These are phyloP conservation scores for Phoeniculus purpureus DNA, from an alignment of 2,797 vertebrate genomes.

Conservation along the genomic window DNA sequence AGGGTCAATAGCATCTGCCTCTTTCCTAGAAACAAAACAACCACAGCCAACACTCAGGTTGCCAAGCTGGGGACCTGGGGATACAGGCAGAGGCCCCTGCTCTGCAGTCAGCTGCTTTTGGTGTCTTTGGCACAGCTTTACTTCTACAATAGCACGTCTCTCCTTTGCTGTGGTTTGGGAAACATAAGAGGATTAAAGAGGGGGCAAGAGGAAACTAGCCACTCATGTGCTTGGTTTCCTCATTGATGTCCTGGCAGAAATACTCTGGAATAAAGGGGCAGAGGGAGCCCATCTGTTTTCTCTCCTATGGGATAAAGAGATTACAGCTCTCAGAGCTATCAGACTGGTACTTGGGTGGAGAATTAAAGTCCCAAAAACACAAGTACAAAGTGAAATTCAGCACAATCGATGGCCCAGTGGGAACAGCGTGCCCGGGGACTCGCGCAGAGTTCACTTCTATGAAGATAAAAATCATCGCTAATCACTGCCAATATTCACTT, in stretches of 20 bases:
- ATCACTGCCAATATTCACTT: rapidly evolving
- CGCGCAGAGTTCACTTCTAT: background rate
- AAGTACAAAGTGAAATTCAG: background rate
- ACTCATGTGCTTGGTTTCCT: background rate
- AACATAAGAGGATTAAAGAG: background rate
- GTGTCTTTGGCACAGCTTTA: background rate
- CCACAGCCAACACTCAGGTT: background rate
- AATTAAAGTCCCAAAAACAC: background rate
- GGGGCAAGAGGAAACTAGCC: background rate
- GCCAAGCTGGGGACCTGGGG: background rate
- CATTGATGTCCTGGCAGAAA: background rate
- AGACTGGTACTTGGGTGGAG: background rate
- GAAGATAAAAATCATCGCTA: background rate
- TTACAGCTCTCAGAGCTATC: background rate
- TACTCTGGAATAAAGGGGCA: background rate
- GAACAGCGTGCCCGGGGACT: background rate
- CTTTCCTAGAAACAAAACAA: slow-evolving; percentile 59
- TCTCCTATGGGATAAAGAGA: background rate
- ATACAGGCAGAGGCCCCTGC: background rate
- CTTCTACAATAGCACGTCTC: background rate
- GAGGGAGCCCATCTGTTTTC: background rate
- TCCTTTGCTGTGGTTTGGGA: background rate
- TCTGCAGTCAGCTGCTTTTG: background rate
- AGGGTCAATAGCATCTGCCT: slow-evolving; percentile 43
- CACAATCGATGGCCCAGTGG: background rate